Conservation (phyloP, 2,113 vertebrate species). For the Anseranas semipalmata region DNA sequence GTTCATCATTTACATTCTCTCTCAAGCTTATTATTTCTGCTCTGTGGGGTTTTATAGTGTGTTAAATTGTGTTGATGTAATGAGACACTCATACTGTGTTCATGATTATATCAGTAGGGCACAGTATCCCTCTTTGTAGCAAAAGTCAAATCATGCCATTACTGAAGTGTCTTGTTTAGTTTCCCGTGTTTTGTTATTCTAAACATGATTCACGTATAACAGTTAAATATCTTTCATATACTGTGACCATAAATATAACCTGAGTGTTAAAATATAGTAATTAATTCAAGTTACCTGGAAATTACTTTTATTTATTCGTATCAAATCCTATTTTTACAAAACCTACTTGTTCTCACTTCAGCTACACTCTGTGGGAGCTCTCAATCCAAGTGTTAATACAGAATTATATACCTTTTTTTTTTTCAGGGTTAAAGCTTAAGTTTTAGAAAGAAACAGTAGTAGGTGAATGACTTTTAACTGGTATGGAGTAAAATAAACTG, state of each 20-base stretch:
- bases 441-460: background rate
- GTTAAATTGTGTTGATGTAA: conserved; percentile 39
- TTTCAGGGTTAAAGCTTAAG: background rate
- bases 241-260: background rate
- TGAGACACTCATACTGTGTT: conserved; percentile 22
- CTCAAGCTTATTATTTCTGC: conserved; percentile 26
- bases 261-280: conserved; percentile 23
- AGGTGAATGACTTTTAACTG: background rate
- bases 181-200: conserved; percentile 1
- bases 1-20: background rate
- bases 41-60: conserved; percentile 1
- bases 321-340: background rate
- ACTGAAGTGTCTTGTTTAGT: background rate
- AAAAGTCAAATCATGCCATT: background rate
- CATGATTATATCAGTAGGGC: conserved; percentile 13
- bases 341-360: conserved; percentile 1
- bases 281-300: background rate
- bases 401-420: background rate
- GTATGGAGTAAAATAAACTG: background rate
- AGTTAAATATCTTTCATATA: background rate
- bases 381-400: background rate
- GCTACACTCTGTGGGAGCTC: background rate
- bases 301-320: background rate
- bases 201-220: background rate
- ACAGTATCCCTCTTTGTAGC: background rate